These are phyloP conservation scores for Lanius collurio DNA, from an alignment of 2,113 vertebrate genomes.

Conservation along the genomic window DNA sequence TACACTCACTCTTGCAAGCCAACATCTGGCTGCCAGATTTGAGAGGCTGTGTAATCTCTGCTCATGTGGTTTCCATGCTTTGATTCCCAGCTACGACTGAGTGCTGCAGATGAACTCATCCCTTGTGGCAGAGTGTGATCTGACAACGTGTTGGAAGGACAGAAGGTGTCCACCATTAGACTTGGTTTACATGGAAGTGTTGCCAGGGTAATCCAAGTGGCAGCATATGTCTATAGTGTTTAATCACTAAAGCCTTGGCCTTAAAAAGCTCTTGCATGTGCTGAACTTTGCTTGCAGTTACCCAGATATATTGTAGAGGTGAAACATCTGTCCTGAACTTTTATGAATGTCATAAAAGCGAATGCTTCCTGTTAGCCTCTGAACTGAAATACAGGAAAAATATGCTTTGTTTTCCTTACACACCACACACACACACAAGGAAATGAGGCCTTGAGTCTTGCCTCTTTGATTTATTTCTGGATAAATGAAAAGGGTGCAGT, in stretches of 20 bases:
- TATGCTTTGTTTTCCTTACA: background rate
- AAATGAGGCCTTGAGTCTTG: background rate
- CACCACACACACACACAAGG: background rate
- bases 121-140: background rate
- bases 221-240: background rate
- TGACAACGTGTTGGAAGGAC: background rate
- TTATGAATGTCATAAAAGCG: background rate
- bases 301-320: background rate
- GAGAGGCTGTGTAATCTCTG: background rate
- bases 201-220: background rate
- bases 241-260: background rate
- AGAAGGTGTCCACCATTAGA: background rate
- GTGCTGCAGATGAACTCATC: background rate
- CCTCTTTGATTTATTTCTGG: background rate
- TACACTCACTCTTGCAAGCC: background rate
- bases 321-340: background rate
- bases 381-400: background rate
- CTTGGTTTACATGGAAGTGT: background rate
- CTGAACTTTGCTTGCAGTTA: background rate
- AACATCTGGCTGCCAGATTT: constrained; percentile 35
- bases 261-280: background rate
- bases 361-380: background rate
- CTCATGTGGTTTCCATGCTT: constrained; percentile 20
- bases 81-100: rapidly evolving
- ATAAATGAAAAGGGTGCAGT: background rate